phyloP scores from a whole-genome alignment of 2,888 invertebrate genomes.

The Callosobruchus maculatus region DNA sequence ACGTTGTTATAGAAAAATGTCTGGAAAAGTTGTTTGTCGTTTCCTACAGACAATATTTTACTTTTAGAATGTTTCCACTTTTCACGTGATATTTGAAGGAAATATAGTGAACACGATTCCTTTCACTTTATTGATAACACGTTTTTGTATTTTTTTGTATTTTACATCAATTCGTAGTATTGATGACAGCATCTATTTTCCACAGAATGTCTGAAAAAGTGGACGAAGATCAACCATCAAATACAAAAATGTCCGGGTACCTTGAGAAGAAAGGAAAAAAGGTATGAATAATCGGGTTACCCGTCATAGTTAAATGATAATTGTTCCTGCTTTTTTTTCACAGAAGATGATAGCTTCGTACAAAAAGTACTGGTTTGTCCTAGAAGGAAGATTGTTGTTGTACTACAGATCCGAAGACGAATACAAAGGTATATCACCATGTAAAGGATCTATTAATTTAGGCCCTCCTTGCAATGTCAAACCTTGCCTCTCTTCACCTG shows the following conservation, averaged over 20 bases:
- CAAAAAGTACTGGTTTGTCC: constrained; percentile 56
- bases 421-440: constrained; percentile 52
- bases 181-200: neutral
- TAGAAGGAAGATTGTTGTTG: constrained; percentile 52
- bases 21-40: no score
- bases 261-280: constrained; percentile 52
- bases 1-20: neutral
- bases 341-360: constrained; percentile 50
- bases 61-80: no score
- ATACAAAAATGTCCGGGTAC: constrained; percentile 49
- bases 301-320: neutral
- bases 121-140: no score
- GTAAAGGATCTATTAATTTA: constrained; percentile 53
- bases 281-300: constrained; percentile 37
- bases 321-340: constrained; percentile 17
- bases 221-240: neutral
- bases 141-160: no score
- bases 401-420: constrained; percentile 55
- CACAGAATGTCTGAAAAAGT: neutral
- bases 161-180: neutral
- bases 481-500: constrained; percentile 37
- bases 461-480: constrained; percentile 49
- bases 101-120: no score
- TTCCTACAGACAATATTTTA: no score
- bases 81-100: no score